A percentile compares a stretch with the other conserved stretches of the same genome.
Evolutionary conservation across 2,113 vertebrate genomes (phyloP).

Genomic region (Raphicerus campestris): DNA sequence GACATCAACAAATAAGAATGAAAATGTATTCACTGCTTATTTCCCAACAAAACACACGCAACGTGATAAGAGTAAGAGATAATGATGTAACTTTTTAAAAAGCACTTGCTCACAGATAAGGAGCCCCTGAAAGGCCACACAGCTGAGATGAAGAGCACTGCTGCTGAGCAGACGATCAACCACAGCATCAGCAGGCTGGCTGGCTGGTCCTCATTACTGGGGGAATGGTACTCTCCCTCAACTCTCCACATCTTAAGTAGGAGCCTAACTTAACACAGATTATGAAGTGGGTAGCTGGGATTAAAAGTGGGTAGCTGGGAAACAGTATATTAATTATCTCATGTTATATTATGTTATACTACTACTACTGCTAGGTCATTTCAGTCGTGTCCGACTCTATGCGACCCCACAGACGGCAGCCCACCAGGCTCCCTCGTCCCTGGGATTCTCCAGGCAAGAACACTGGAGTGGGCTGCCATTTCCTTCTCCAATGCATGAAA

Average conservation of each 20-base stretch:
- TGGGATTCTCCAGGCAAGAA: too few relatives aligned
- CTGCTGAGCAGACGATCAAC: neutral
- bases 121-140: neutral
- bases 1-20: neutral
- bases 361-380: too few relatives aligned
- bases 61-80: neutral
- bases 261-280: neutral
- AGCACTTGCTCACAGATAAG: neutral
- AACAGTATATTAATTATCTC: neutral
- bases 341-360: neutral
- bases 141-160: neutral
- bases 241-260: neutral
- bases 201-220: too few relatives aligned
- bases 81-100: neutral
- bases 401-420: too few relatives aligned
- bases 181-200: accelerated
- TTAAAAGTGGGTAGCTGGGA: neutral
- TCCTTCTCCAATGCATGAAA: too few relatives aligned
- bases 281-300: neutral
- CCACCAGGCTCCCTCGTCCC: too few relatives aligned
- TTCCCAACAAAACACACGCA: neutral
- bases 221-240: neutral
- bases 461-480: too few relatives aligned
- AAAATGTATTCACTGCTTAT: neutral
- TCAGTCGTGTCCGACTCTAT: too few relatives aligned